phyloP scores from a whole-genome alignment of 2,888 invertebrate genomes.

The Calameuta idolon region DNA sequence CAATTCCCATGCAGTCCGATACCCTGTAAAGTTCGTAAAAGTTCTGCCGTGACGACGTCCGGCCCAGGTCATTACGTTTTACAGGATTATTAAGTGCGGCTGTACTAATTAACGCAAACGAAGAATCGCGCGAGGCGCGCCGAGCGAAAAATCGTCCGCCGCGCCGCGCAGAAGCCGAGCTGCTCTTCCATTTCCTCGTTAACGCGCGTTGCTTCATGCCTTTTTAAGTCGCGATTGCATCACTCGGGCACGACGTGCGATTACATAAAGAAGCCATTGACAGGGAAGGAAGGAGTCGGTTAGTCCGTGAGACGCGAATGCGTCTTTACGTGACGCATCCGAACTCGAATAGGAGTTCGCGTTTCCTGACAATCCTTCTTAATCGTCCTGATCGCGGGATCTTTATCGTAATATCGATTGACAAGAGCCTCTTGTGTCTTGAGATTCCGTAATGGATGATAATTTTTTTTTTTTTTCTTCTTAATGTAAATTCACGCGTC shows the following conservation, averaged over 20 bases:
- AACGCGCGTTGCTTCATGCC: neutral
- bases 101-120: neutral
- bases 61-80: neutral
- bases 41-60: neutral
- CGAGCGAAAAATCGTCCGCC: neutral
- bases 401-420: neutral
- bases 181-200: neutral
- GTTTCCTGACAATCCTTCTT: neutral
- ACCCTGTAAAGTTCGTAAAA: neutral
- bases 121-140: neutral
- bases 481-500: neutral
- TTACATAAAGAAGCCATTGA: constrained; percentile 8
- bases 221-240: neutral
- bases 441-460: neutral
- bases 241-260: neutral
- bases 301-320: neutral
- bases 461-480: neutral
- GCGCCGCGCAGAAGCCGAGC: neutral
- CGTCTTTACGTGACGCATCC: constrained; percentile 1
- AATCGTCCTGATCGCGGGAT: neutral
- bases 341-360: neutral
- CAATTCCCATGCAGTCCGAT: neutral
- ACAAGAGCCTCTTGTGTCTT: neutral
- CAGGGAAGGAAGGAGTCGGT: constrained; percentile 1
- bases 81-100: neutral